These are phyloP conservation scores for Halcyon senegalensis DNA, from an alignment of 2,113 vertebrate species.

Conservation along the genomic window DNA sequence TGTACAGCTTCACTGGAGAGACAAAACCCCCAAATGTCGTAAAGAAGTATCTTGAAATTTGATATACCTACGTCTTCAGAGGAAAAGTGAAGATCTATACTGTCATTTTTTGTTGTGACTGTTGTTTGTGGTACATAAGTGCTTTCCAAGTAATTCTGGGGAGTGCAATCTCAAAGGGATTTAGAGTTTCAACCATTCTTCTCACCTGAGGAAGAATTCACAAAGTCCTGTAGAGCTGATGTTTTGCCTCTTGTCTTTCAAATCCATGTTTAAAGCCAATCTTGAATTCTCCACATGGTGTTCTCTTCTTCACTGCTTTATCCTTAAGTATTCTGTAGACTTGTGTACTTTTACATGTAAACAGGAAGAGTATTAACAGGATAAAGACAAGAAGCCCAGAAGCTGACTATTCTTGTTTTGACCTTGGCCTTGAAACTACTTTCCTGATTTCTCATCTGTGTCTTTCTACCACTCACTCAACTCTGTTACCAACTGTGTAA, in stretches of 20 bases:
- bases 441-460: neutral
- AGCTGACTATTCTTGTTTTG: neutral
- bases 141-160: neutral
- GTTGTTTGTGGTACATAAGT: neutral
- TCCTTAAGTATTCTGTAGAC: neutral
- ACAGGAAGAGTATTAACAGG: neutral
- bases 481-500: neutral
- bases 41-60: neutral
- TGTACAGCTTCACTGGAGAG: neutral
- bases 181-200: neutral
- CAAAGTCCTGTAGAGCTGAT: neutral
- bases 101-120: neutral
- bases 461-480: neutral
- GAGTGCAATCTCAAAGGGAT: neutral
- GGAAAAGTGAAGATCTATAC: neutral
- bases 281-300: neutral
- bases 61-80: neutral
- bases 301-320: constrained; percentile 14
- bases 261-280: neutral
- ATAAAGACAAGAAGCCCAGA: neutral
- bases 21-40: neutral
- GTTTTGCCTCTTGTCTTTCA: neutral
- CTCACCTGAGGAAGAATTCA: neutral
- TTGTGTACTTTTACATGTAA: neutral
- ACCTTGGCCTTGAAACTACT: neutral